Evolutionary conservation across 2,888 invertebrate species (phyloP).

Genomic region (Napeogenes sylphis): DNA sequence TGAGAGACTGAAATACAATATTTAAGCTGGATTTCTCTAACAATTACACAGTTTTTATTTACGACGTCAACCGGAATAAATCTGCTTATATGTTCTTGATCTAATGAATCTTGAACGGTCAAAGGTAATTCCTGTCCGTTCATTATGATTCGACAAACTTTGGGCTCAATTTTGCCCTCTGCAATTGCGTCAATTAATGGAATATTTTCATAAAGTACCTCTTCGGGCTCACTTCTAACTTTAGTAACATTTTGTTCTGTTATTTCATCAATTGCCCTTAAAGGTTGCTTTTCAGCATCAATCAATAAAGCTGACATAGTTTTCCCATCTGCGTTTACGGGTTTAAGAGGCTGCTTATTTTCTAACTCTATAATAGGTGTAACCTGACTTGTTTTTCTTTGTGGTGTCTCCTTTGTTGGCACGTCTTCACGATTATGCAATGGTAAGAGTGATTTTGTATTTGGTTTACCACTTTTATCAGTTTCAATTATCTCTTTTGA

Average conservation of each 20-base stretch:
- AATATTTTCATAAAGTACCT: slow-evolving; percentile 68
- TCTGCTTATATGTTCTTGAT: slow-evolving; percentile 82
- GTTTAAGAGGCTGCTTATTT: slow-evolving; percentile 3
- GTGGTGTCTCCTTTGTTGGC: slow-evolving; percentile 2
- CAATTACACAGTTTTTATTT: slow-evolving; percentile 79
- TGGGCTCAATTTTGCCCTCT: slow-evolving; percentile 81
- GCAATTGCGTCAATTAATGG: slow-evolving; percentile 80
- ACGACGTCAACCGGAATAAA: slow-evolving; percentile 82
- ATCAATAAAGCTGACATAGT: slow-evolving; percentile 60
- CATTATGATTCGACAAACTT: slow-evolving; percentile 79
- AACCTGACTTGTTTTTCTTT: neutral
- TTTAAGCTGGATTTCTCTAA: slow-evolving; percentile 75
- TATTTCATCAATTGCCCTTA: slow-evolving; percentile 69
- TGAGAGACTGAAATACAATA: slow-evolving; percentile 76
- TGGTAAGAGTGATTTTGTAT: neutral
- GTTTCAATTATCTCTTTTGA: slow-evolving; percentile 74
- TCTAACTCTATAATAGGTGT: neutral
- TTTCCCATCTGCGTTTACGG: slow-evolving; percentile 46
- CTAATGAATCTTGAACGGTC: slow-evolving; percentile 83
- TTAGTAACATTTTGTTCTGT: slow-evolving; percentile 68
- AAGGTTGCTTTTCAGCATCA: slow-evolving; percentile 68
- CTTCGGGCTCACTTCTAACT: slow-evolving; percentile 46
- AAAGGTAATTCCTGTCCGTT: slow-evolving; percentile 79
- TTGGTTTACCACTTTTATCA: slow-evolving; percentile 3
- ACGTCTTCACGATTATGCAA: slow-evolving; percentile 1